These are phyloP conservation scores for Osmerus eperlanus DNA, from an alignment of 2,113 vertebrate species.

Conservation along the genomic window DNA sequence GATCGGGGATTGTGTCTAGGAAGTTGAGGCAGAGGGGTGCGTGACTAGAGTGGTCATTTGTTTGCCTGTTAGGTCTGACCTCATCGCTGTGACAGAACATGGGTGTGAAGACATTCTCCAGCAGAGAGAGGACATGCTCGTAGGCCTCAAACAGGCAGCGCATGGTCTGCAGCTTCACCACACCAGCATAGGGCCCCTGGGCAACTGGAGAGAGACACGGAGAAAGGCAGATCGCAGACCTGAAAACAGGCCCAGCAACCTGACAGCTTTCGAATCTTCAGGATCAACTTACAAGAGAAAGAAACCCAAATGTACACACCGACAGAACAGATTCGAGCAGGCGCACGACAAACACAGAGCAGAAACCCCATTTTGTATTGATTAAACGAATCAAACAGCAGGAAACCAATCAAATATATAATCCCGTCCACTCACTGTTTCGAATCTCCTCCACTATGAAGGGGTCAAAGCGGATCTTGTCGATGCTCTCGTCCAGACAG, in stretches of 20 bases:
- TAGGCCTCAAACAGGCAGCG: slow-evolving; percentile 96
- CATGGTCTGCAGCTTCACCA: slow-evolving; percentile 97
- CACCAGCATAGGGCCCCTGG: slow-evolving; percentile 83
- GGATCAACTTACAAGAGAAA: no score
- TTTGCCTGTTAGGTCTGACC: slow-evolving; percentile 62
- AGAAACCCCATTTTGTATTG: no score
- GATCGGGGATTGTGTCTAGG: not conserved
- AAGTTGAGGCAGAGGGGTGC: not conserved
- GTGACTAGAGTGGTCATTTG: not conserved
- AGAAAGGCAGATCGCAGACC: not conserved
- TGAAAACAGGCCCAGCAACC: no score
- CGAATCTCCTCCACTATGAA: slow-evolving; percentile 96
- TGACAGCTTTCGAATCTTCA: not conserved
- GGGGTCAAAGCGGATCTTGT: slow-evolving; percentile 95
- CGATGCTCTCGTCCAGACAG: slow-evolving; percentile 94
- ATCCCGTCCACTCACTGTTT: slow-evolving; percentile 78
- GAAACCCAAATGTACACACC: no score
- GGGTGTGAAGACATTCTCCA: slow-evolving; percentile 96
- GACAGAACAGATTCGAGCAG: no score
- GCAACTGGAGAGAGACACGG: slow-evolving; percentile 74
- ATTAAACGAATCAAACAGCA: no score
- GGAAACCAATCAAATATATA: not conserved
- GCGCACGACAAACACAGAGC: no score
- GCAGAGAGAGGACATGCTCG: slow-evolving; percentile 90
- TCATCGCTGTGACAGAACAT: slow-evolving; percentile 98